Base-by-base conservation (phyloP, 2,888 invertebrate genomes). In the Anodontia alba region DNA sequence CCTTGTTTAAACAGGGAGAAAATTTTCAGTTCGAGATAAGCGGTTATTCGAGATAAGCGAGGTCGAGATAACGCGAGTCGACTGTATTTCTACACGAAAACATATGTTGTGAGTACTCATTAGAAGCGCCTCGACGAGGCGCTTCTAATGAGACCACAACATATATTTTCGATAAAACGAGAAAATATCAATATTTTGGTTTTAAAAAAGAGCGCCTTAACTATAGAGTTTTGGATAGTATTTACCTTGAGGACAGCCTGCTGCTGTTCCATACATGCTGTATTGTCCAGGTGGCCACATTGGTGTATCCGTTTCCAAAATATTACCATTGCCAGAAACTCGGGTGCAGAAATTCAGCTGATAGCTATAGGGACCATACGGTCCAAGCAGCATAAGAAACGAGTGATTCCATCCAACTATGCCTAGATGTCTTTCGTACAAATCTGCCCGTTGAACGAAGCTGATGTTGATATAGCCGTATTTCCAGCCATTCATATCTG, bases 361-460 rank as follows among this genome's bases (percentile, higher is more conserved):
- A 62, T 62, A 62, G 17, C 62, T 62, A 33, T 62, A 62, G 2
- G 31, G 33, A 62, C 62, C 62, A 62, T 62, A 62, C 1, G 62
- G 62, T 10, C 62, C 62, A 20, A 62, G 33, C 12, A 62, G 29
- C 62, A 62, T 17, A 8, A 33, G 62, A 23, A 33, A 62, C 33
- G 62, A 31, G 3, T 62, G 62, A 17, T 62, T 33, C 62, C 62
- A 62, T 10, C 62, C 33, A 10, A 62, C 33, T 1, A 10, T 31
- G 33, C 62, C 62, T 1, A 62, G 62, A 1, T 5, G 10, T 33
- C 20, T 17, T 17, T 62, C 33, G 23, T 62, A 62, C 20, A 62
- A 33, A 15, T 62, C 33, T 7, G 33, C 17, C 3, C 33, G 31
- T 3, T 62, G 7, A 8, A 2, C 8, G 29, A 62, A 62, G 20